A percentile compares a stretch with the other conserved stretches of the same genome.
phyloP scores from a whole-genome alignment of 2,113 vertebrate genomes.

The Amphiprion ocellaris region DNA sequence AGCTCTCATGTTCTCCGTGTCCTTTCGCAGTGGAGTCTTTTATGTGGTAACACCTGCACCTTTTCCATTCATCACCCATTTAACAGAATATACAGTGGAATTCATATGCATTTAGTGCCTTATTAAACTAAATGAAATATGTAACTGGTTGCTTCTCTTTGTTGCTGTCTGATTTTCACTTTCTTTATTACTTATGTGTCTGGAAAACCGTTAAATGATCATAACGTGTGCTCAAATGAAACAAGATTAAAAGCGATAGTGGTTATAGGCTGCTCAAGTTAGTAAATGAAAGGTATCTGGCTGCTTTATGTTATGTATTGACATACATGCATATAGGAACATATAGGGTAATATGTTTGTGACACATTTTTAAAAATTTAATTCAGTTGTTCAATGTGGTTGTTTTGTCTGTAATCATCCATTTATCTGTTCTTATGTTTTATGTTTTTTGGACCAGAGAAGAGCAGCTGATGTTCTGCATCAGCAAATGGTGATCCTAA shows the following conservation, averaged over 20 bases:
- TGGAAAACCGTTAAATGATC: constrained; percentile 17
- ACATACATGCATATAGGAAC: no score
- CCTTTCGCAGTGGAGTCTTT: constrained; percentile 37
- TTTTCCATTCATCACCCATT: constrained; percentile 55
- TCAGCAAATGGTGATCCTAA: no score
- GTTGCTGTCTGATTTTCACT: not conserved
- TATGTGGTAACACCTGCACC: constrained; percentile 26
- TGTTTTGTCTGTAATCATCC: no score
- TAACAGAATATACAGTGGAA: constrained; percentile 28
- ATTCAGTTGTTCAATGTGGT: no score
- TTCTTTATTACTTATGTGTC: constrained; percentile 13
- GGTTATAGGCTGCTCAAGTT: constrained; percentile 7
- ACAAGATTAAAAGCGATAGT: constrained; percentile 9
- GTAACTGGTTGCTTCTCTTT: constrained; percentile 3
- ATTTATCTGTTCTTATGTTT: no score
- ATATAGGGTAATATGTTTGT: no score
- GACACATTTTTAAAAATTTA: no score
- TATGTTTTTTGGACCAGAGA: no score
- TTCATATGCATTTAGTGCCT: constrained; percentile 39
- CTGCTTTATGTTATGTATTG: constrained; percentile 11
- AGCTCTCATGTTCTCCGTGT: constrained; percentile 41
- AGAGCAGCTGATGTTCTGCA: no score
- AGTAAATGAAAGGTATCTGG: constrained; percentile 34
- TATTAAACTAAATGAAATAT: constrained; percentile 44
- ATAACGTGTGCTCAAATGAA: constrained; percentile 18